Percentiles rank a stretch among this genome's conserved stretches.
Evolutionary conservation across 2,797 vertebrate genomes (phyloP).

Genomic region (Acanthopagrus latus): DNA sequence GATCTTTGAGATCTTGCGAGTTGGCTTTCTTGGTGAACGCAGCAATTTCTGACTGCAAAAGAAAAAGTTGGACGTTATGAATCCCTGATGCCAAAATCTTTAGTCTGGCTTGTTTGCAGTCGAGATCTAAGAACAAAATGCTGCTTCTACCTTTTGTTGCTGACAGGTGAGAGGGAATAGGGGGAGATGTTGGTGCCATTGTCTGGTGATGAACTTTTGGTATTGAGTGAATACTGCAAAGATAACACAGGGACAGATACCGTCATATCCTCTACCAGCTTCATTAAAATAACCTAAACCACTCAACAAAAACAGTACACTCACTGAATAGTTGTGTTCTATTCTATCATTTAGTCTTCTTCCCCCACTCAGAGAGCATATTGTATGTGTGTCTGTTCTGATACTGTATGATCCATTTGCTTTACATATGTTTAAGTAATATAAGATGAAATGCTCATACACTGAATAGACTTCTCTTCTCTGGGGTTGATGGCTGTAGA

Average conservation of each 20-base stretch:
- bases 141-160: constrained; percentile 91
- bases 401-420: not conserved
- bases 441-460: constrained; percentile 73
- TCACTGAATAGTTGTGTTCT: not conserved
- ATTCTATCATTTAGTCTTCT: not conserved
- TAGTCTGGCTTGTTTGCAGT: not conserved
- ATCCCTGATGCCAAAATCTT: not conserved
- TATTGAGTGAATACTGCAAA: constrained; percentile 91
- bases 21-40: constrained; percentile 93
- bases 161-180: constrained; percentile 94
- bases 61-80: not conserved
- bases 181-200: constrained; percentile 93
- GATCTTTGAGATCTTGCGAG: constrained; percentile 96
- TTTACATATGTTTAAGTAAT: not conserved
- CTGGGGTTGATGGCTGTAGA: constrained; percentile 92
- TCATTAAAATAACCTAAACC: constrained; percentile 26
- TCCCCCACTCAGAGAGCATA: not conserved
- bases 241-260: constrained; percentile 4
- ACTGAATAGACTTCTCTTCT: constrained; percentile 93
- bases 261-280: not conserved
- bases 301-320: not conserved
- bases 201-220: constrained; percentile 91
- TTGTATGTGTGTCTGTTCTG: not conserved
- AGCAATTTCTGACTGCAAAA: constrained; percentile 90
- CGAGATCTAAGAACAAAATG: not conserved